These are phyloP conservation scores for Synergus umbraculus DNA, from an alignment of 2,888 invertebrate species.

Conservation along the genomic window DNA sequence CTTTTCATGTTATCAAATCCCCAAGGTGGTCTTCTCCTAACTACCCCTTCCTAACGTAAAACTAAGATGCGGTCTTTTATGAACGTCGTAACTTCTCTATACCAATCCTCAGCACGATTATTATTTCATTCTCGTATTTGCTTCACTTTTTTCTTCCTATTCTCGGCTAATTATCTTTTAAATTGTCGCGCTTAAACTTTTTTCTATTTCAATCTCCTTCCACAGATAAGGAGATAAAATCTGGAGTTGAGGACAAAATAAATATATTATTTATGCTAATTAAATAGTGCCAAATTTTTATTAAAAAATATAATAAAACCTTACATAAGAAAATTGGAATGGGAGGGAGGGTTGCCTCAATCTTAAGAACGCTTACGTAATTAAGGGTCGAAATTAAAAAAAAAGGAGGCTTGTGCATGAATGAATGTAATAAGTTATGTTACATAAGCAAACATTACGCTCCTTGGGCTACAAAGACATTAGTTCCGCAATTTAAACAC, in stretches of 20 bases:
- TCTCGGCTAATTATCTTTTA: neutral
- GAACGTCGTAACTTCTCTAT: constrained; percentile 41
- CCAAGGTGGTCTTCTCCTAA: constrained; percentile 25
- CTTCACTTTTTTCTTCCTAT: neutral
- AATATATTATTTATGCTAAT: neutral
- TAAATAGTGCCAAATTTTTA: neutral
- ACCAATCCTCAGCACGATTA: constrained; percentile 17
- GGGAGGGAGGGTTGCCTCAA: too few relatives aligned
- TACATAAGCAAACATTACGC: too few relatives aligned
- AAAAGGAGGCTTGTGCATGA: too few relatives aligned
- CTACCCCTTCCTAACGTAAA: constrained; percentile 36
- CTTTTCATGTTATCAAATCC: constrained; percentile 28
- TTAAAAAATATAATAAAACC: too few relatives aligned
- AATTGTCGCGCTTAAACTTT: neutral
- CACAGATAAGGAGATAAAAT: neutral
- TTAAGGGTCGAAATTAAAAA: too few relatives aligned
- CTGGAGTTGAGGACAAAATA: too few relatives aligned
- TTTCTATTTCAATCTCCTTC: neutral
- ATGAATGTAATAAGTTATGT: too few relatives aligned
- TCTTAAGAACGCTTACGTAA: too few relatives aligned
- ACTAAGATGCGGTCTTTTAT: constrained; percentile 44
- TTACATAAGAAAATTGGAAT: too few relatives aligned
- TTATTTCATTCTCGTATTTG: constrained; percentile 10
- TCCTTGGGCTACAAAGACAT: too few relatives aligned
- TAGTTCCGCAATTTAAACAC: too few relatives aligned